phyloP scores from a whole-genome alignment of 1,140 invertebrate species.

The Dryas iulia region DNA sequence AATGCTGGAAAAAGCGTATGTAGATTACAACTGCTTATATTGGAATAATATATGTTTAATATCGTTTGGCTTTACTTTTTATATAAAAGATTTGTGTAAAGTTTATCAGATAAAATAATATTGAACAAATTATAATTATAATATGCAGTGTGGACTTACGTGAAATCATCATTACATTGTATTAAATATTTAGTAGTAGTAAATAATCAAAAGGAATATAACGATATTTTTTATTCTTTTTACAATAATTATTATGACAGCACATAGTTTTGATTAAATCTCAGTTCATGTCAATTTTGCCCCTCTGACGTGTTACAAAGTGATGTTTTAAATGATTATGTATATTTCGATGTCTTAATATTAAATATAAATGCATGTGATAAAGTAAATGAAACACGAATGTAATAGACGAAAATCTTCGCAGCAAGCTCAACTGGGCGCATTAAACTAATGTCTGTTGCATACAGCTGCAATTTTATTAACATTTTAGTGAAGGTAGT shows the following conservation, averaged over 20 bases:
- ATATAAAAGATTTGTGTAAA: too few species aligned
- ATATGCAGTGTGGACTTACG: too few species aligned
- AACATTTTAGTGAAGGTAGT: slow-evolving; percentile 35
- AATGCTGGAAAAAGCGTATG: too few species aligned
- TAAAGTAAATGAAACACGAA: slow-evolving; percentile 34
- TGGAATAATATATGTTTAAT: too few species aligned
- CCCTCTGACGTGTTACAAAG: slow-evolving; percentile 13
- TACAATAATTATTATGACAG: background rate
- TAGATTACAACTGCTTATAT: too few species aligned
- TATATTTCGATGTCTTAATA: slow-evolving; percentile 34
- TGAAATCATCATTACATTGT: too few species aligned
- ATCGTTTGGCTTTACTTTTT: too few species aligned
- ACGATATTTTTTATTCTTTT: background rate
- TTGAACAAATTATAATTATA: too few species aligned
- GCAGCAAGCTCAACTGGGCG: slow-evolving; percentile 24
- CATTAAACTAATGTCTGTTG: slow-evolving; percentile 34
- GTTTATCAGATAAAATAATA: too few species aligned
- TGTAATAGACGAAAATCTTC: slow-evolving; percentile 33
- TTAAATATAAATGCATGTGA: slow-evolving; percentile 27
- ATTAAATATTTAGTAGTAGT: too few species aligned
- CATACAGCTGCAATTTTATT: slow-evolving; percentile 36
- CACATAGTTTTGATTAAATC: background rate
- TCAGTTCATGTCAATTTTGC: background rate
- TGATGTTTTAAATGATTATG: slow-evolving; percentile 21
- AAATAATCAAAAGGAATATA: too few species aligned